Percentiles rank a stretch among this genome's conserved stretches.
phyloP scores from a whole-genome alignment of 2,888 invertebrate species.

The Troides helena region DNA sequence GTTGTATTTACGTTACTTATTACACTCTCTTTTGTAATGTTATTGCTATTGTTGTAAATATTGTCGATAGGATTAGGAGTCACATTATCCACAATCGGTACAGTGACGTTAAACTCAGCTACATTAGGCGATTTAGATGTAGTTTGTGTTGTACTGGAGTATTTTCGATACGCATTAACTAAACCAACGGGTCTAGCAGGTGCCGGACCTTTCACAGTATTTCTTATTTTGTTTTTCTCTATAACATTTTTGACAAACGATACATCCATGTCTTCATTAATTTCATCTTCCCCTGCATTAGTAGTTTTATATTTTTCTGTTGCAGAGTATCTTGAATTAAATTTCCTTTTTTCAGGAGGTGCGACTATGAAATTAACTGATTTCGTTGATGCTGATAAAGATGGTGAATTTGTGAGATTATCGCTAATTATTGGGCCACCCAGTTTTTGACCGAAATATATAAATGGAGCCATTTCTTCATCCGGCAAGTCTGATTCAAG shows the following conservation, averaged over 20 bases:
- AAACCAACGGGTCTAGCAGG: constrained; percentile 70
- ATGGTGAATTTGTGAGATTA: constrained; percentile 71
- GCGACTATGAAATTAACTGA: constrained; percentile 68
- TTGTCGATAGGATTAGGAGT: constrained; percentile 48
- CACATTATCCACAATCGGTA: constrained; percentile 50
- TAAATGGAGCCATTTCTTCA: constrained; percentile 85
- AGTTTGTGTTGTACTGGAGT: constrained; percentile 54
- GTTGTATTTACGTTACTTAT: constrained; percentile 42
- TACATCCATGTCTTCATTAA: constrained; percentile 81
- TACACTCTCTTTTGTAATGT: constrained; percentile 38
- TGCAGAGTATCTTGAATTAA: constrained; percentile 70
- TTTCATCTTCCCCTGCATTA: constrained; percentile 78
- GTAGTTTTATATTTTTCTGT: constrained; percentile 74
- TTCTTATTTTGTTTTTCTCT: constrained; percentile 76
- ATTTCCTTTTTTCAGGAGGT: constrained; percentile 67
- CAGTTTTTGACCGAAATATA: constrained; percentile 85
- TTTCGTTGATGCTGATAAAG: constrained; percentile 72
- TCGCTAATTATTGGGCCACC: constrained; percentile 63
- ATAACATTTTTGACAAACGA: constrained; percentile 79
- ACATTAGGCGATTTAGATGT: constrained; percentile 55
- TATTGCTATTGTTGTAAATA: constrained; percentile 37
- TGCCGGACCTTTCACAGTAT: constrained; percentile 75
- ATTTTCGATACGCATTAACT: constrained; percentile 73
- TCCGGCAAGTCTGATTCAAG: constrained; percentile 82
- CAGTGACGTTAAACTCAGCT: constrained; percentile 58